Percentiles rank a stretch among this genome's conserved stretches.
phyloP scores from a whole-genome alignment of 2,113 vertebrate species.

The Notarius lentiginosus region DNA sequence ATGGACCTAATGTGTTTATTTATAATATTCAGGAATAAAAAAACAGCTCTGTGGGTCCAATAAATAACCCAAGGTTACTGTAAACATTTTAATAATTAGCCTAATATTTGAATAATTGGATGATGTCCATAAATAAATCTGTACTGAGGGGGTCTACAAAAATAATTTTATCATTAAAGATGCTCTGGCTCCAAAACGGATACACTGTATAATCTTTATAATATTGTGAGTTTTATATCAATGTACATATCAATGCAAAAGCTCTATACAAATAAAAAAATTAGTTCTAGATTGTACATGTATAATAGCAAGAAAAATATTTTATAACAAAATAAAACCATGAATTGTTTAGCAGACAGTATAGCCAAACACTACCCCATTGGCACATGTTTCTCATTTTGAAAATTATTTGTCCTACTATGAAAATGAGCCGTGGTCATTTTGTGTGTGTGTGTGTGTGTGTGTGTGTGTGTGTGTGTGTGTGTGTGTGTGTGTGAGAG shows the following conservation, averaged over 20 bases:
- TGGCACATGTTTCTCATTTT: neutral
- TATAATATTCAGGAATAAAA: neutral
- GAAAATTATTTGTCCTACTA: neutral
- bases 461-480: neutral
- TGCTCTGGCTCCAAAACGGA: neutral
- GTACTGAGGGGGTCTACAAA: neutral
- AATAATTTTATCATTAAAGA: neutral
- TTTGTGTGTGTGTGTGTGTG: neutral
- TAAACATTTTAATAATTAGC: neutral
- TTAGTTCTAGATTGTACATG: neutral
- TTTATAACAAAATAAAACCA: neutral
- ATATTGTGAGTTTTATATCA: neutral
- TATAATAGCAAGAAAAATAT: neutral
- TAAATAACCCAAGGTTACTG: neutral
- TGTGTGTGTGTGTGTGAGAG: slow-evolving; percentile 53
- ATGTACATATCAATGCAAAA: neutral
- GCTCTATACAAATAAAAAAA: no score
- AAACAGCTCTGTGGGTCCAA: neutral
- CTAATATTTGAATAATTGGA: neutral
- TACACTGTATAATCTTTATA: neutral
- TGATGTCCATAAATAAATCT: neutral
- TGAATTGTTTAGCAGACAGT: neutral
- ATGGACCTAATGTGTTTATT: neutral
- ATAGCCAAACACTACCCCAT: neutral
- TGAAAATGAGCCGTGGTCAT: neutral